Evolutionary conservation across 2,113 vertebrate species (phyloP).

Genomic region (Phyllostomus discolor): DNA sequence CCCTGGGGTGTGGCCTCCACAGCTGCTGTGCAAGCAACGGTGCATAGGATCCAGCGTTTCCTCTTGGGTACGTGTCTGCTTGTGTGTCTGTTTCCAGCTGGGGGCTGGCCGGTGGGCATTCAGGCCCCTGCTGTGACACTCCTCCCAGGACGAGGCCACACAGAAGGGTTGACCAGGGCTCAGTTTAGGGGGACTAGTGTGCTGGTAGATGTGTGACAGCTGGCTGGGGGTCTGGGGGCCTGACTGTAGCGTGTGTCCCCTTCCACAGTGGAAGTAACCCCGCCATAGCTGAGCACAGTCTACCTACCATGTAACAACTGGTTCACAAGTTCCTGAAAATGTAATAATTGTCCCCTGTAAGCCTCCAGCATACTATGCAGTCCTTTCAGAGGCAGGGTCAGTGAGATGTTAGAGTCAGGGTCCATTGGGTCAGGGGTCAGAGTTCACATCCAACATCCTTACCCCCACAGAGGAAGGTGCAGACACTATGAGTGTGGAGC

Average conservation of each 20-base stretch:
- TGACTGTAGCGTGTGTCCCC: background rate
- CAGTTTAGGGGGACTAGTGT: background rate
- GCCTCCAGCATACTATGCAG: background rate
- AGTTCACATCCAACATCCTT: background rate
- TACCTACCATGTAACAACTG: background rate
- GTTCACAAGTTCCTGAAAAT: background rate
- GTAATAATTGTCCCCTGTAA: background rate
- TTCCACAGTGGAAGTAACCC: background rate
- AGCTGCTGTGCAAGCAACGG: slow-evolving; percentile 84
- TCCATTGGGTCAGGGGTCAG: background rate
- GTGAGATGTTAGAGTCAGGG: background rate
- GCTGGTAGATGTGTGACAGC: background rate
- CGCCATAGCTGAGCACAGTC: background rate
- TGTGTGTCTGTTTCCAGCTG: background rate
- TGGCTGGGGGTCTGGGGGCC: background rate
- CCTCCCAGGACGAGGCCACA: background rate
- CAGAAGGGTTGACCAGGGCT: background rate
- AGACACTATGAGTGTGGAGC: slow-evolving; percentile 88
- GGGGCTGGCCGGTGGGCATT: background rate
- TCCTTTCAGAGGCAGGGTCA: background rate
- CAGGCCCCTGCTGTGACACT: background rate
- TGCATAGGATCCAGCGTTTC: slow-evolving; percentile 87
- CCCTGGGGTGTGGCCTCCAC: slow-evolving; percentile 82
- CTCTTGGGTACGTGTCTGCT: slow-evolving; percentile 81
- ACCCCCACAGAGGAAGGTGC: slow-evolving; percentile 86